These are phyloP conservation scores for Oxyscelio sp. DNA, from an alignment of 2,888 invertebrate genomes.

Conservation along the genomic window DNA sequence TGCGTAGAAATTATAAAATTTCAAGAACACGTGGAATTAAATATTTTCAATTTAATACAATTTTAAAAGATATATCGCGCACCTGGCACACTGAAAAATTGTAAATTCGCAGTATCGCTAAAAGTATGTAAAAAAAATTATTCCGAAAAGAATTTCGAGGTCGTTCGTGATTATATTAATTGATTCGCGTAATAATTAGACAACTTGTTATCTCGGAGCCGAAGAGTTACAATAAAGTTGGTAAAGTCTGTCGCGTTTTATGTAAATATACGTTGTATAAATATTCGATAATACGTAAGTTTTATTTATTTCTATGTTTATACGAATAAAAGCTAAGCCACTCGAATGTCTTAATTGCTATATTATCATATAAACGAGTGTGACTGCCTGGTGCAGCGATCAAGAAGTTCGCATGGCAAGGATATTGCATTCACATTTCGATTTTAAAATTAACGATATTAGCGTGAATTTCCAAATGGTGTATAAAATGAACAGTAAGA, in stretches of 20 bases:
- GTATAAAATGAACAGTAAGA: slow-evolving; percentile 17
- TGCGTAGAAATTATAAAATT: slow-evolving; percentile 26
- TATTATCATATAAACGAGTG: slow-evolving; percentile 73
- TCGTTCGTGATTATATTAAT: slow-evolving; percentile 55
- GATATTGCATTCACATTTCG: slow-evolving; percentile 45
- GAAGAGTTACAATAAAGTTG: slow-evolving; percentile 39
- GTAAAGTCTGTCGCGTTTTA: slow-evolving; percentile 47
- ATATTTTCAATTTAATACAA: slow-evolving; percentile 23
- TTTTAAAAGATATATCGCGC: slow-evolving; percentile 25
- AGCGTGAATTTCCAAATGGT: slow-evolving; percentile 45
- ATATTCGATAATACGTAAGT: slow-evolving; percentile 61
- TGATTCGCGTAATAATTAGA: slow-evolving; percentile 68
- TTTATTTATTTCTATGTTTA: slow-evolving; percentile 66
- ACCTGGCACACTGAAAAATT: slow-evolving; percentile 43
- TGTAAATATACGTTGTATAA: slow-evolving; percentile 55
- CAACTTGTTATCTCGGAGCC: slow-evolving; percentile 25
- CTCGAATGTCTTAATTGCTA: slow-evolving; percentile 68
- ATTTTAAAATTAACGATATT: slow-evolving; percentile 52
- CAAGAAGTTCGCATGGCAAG: slow-evolving; percentile 29
- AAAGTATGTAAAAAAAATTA: slow-evolving; percentile 30
- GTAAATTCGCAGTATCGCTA: slow-evolving; percentile 25
- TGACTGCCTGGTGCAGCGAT: slow-evolving; percentile 54
- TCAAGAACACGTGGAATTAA: slow-evolving; percentile 12
- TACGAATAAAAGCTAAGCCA: slow-evolving; percentile 62
- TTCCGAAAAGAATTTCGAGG: slow-evolving; percentile 34